Evolutionary conservation across 2,797 vertebrate genomes (phyloP).

Genomic region (Astyanax mexicanus): DNA sequence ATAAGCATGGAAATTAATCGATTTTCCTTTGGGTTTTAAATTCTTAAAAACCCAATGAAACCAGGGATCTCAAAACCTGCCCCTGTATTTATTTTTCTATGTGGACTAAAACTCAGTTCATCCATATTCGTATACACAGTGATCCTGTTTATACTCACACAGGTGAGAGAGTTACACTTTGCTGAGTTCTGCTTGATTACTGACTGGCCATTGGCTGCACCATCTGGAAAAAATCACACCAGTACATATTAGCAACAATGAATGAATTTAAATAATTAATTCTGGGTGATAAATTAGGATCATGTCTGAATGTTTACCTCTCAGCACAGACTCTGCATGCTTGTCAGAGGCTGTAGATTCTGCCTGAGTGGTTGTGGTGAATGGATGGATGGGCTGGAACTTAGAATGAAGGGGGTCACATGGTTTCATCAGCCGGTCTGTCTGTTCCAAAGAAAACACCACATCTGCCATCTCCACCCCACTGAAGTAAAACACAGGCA

Average conservation of each 20-base stretch:
- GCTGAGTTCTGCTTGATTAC: conserved; percentile 22
- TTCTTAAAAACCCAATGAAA: too few species aligned
- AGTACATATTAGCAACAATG: neutral
- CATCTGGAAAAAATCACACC: conserved; percentile 25
- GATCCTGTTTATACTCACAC: conserved; percentile 35
- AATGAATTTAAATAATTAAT: neutral
- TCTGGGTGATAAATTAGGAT: neutral
- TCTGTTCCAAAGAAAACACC: conserved; percentile 61
- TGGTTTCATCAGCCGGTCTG: conserved; percentile 42
- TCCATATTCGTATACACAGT: neutral
- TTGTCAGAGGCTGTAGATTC: neutral
- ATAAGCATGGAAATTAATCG: too few species aligned
- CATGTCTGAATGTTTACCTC: conserved; percentile 20
- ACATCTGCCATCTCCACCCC: conserved; percentile 54
- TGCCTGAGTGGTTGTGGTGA: too few species aligned
- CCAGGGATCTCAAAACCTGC: neutral
- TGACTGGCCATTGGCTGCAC: neutral
- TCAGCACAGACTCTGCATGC: neutral
- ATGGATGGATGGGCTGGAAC: neutral
- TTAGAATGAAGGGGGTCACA: neutral
- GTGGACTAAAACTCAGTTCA: too few species aligned
- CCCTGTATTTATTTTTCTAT: too few species aligned
- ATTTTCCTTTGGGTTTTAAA: too few species aligned
- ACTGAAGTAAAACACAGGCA: conserved; percentile 45
- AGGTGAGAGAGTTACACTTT: conserved; percentile 16